These are phyloP conservation scores for Nycticryphes semicollaris DNA, from an alignment of 2,113 vertebrate species.

Conservation along the genomic window DNA sequence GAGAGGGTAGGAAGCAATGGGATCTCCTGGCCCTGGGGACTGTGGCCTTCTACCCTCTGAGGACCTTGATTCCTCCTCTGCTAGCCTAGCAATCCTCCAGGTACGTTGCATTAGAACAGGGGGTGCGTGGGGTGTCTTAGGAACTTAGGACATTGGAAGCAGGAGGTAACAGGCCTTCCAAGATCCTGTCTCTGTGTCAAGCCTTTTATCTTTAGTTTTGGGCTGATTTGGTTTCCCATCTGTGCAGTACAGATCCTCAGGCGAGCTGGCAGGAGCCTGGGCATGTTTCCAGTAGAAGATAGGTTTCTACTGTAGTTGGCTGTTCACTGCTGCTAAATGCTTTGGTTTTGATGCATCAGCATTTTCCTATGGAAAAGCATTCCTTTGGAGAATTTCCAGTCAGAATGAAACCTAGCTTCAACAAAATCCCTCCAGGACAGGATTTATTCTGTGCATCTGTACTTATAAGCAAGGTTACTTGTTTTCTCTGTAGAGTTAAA, in stretches of 20 bases:
- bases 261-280: neutral
- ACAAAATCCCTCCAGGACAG: neutral
- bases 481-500: neutral
- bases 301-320: slow-evolving; percentile 1
- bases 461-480: neutral
- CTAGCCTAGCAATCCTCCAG: neutral
- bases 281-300: neutral
- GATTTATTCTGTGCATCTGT: neutral
- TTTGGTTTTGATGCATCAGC: slow-evolving; percentile 5
- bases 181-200: neutral
- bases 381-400: slow-evolving; percentile 48
- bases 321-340: neutral
- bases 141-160: neutral
- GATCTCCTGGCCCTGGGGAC: neutral
- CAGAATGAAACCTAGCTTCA: neutral
- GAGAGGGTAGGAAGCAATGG: neutral
- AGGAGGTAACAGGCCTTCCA: neutral
- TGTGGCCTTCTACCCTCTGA: fast-evolving
- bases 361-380: slow-evolving; percentile 61
- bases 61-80: neutral
- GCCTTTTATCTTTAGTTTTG: neutral
- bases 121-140: neutral
- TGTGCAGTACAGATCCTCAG: neutral
- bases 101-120: neutral
- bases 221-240: slow-evolving; percentile 1